These are phyloP conservation scores for Calyptommatus sinebrachiatus DNA, from an alignment of 2,113 vertebrate species.

Conservation along the genomic window DNA sequence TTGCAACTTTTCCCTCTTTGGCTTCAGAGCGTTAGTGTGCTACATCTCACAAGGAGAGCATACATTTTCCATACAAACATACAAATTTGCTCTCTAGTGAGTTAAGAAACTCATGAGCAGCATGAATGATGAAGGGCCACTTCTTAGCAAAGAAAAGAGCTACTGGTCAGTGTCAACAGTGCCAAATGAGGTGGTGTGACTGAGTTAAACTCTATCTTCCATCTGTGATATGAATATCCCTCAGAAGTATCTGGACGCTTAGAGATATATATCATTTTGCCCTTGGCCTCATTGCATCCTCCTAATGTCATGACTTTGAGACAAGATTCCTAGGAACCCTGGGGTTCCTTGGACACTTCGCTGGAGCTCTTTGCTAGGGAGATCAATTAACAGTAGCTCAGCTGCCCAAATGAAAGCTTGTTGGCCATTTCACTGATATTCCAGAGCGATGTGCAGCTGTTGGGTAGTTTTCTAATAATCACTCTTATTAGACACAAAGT, in stretches of 20 bases:
- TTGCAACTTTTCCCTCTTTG: background rate
- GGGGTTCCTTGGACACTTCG: background rate
- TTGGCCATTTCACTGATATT: background rate
- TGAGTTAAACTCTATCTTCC: background rate
- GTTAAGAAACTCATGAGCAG: background rate
- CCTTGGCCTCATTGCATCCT: no score
- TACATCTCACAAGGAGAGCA: background rate
- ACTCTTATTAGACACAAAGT: background rate
- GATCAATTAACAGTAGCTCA: background rate
- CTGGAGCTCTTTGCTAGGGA: background rate
- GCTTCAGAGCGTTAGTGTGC: no score
- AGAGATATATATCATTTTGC: background rate
- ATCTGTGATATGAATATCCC: no score
- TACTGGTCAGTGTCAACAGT: background rate
- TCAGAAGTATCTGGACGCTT: background rate
- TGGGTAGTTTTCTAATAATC: background rate
- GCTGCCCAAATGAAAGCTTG: background rate
- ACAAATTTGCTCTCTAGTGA: background rate
- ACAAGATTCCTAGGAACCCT: background rate
- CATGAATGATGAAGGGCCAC: background rate
- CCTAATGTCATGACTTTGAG: background rate
- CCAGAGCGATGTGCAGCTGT: background rate
- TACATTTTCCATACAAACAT: background rate
- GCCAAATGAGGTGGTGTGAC: background rate
- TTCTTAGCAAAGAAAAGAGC: background rate